Percentiles rank a stretch among this genome's conserved stretches.
phyloP scores from a whole-genome alignment of 1,140 invertebrate species.

The Ganaspis sp. region DNA sequence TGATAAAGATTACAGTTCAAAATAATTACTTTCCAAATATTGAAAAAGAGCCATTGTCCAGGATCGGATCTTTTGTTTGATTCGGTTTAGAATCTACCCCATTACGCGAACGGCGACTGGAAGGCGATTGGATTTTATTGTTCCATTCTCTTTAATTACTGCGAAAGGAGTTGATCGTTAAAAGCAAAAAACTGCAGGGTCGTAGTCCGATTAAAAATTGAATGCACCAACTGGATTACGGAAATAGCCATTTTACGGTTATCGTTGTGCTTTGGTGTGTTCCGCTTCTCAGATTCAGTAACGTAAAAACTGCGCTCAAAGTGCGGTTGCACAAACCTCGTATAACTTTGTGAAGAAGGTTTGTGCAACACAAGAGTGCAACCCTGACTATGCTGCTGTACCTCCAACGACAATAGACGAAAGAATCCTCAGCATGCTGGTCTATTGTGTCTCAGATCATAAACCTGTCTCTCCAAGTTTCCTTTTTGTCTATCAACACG shows the following conservation, averaged over 20 bases:
- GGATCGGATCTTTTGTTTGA: not conserved
- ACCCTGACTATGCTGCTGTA: not conserved
- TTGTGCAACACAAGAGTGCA: not conserved
- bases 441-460: not conserved
- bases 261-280: not conserved
- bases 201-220: not conserved
- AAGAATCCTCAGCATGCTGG: not conserved
- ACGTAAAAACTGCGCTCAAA: not conserved
- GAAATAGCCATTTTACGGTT: conserved; percentile 2
- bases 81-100: not conserved
- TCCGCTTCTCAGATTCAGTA: not conserved
- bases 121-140: conserved; percentile 20
- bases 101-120: not conserved
- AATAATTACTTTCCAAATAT: conserved; percentile 10
- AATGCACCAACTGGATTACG: conserved; percentile 1
- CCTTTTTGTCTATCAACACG: not conserved
- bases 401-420: not conserved
- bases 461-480: not conserved
- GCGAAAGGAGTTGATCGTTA: conserved; percentile 19
- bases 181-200: conserved; percentile 11
- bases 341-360: too few species aligned
- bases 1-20: not conserved
- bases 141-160: conserved; percentile 25
- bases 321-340: not conserved
- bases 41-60: not conserved